Evolutionary conservation across 2,797 vertebrate species (phyloP), one percentile per base, ranked within the genome.

Genomic region (Hydrolagus colliei): DNA sequence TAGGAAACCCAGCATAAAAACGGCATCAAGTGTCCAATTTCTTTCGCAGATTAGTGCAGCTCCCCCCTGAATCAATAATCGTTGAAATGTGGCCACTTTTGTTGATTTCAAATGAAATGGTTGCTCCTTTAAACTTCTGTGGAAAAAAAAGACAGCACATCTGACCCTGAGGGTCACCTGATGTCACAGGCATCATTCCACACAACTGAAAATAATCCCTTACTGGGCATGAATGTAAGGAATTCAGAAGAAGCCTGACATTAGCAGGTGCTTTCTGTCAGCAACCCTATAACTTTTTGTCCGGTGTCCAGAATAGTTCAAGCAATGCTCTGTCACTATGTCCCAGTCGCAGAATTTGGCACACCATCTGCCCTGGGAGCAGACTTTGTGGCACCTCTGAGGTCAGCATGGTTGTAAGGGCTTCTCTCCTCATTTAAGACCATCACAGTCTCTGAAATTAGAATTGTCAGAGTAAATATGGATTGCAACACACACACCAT

Each of bases 171-270:
- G 91, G 93, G 93, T 94, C 94, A 93, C 92, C 90, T 90, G 88
- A 91, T 93, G 93, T 94, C 94, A 93, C 91, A 87, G 90, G 90
- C 93, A 94, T 94, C 93, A 93, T 92, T 94, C 94, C 93, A 91
- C 89, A 86, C 89, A 27, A 93, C 92, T 93, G 93, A 94, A 94
- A 93, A 94, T 94, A 95, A 94, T 93, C 94, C 92, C 92, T 94
- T 90, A 89, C 89, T 90, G 93, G 91, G 91, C 90, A 88, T 27
- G 89, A 90, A 91, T 86, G 4, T 92, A 87, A 91, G 89, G 91
- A 91, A 94, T 93, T 90, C 89, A 91, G 89, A 90, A 90, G 89
- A 89, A 91, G 91, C 88, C 91, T 92, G 92, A 93, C 92, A 91
- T 86, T 88, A 92, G 91, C 92, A 88, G 91, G 89, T 92, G 90